Percentiles rank a stretch among this genome's conserved stretches.
Conservation (phyloP, 2,888 invertebrate genomes). For the Gymnosoma rotundatum region DNA sequence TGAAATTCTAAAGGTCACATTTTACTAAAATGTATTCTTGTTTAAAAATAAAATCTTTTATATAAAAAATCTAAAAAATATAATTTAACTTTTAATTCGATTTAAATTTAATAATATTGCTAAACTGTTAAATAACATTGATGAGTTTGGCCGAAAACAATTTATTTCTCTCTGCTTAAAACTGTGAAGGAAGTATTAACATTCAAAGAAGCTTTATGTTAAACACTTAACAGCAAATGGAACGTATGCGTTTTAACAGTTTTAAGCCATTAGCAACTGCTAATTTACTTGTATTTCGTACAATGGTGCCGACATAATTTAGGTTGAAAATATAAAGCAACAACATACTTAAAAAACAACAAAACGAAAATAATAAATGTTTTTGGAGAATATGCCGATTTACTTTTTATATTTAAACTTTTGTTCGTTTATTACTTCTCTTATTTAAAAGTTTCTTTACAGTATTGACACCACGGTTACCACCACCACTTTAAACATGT, state of each 20-base stretch:
- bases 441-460: slow-evolving; percentile 6
- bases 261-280: slow-evolving; percentile 5
- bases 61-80: no score
- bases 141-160: no score
- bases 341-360: not conserved
- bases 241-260: slow-evolving; percentile 13
- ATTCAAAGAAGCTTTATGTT: slow-evolving; percentile 51
- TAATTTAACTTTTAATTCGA: no score
- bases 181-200: not conserved
- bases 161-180: no score
- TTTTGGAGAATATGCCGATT: slow-evolving; percentile 9
- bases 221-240: slow-evolving; percentile 42
- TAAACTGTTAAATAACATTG: no score
- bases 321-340: slow-evolving; percentile 34
- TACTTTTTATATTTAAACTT: not conserved
- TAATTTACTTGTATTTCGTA: not conserved
- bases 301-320: slow-evolving; percentile 33
- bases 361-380: no score
- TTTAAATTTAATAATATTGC: no score
- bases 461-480: slow-evolving; percentile 34
- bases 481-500: slow-evolving; percentile 9
- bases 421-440: not conserved
- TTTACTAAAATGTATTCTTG: no score
- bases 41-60: no score
- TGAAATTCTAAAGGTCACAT: no score